These are phyloP conservation scores for Gasteruption jaculator DNA, from an alignment of 2,888 invertebrate species.

Conservation along the genomic window DNA sequence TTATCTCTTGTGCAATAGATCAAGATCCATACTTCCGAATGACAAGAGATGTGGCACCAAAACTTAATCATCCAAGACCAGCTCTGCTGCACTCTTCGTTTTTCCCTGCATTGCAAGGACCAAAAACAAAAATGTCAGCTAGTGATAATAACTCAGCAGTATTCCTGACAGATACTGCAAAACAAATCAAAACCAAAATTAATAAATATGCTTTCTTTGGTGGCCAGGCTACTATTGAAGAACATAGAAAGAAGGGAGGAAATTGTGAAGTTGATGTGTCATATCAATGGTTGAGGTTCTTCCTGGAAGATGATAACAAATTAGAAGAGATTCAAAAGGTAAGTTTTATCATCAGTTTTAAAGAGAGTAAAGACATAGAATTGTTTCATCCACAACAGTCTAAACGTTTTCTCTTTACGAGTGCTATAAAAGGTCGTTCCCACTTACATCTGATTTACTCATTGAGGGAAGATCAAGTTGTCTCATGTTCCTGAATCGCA, in stretches of 20 bases:
- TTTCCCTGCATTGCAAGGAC: conserved; percentile 92
- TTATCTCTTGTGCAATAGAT: conserved; percentile 98
- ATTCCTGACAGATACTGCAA: conserved; percentile 90
- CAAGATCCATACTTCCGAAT: conserved; percentile 99
- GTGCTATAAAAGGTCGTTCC: no score
- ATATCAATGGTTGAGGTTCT: conserved; percentile 91
- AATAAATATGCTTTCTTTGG: conserved; percentile 98
- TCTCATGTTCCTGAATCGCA: no score
- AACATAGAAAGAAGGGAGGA: conserved; percentile 87
- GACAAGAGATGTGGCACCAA: conserved; percentile 96
- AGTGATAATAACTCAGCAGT: conserved; percentile 92
- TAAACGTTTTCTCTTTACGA: no score
- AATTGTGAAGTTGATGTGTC: conserved; percentile 94
- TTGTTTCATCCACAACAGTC: no score
- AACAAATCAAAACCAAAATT: conserved; percentile 94
- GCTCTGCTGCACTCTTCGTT: conserved; percentile 82
- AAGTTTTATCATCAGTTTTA: conserved; percentile 17
- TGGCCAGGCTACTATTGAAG: conserved; percentile 88
- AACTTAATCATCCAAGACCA: conserved; percentile 85
- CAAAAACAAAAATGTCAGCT: conserved; percentile 97
- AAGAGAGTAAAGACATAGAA: no score
- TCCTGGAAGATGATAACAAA: conserved; percentile 87
- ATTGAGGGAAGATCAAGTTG: no score
- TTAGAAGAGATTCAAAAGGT: conserved; percentile 71
- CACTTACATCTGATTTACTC: no score